phyloP scores from a whole-genome alignment of 2,888 invertebrate genomes.

The Epinotia bilunana region DNA sequence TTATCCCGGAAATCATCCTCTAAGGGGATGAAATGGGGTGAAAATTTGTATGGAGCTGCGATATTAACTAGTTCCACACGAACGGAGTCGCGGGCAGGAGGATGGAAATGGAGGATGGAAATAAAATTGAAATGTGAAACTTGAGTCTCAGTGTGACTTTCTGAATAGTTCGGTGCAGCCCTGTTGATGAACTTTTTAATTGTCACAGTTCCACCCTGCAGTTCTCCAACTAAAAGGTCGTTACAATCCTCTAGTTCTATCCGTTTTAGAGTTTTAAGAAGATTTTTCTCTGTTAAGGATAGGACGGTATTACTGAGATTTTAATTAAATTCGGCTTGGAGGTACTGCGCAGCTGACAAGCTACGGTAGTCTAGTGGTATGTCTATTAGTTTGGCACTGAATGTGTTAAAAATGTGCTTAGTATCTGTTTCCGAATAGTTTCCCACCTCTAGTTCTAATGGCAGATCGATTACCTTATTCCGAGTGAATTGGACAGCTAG shows the following conservation, averaged over 20 bases:
- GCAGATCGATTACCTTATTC: conserved; percentile 2
- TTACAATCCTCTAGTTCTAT: neutral
- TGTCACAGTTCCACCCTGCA: conserved; percentile 1
- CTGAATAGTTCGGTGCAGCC: neutral
- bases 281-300: neutral
- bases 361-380: too few species aligned
- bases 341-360: too few species aligned
- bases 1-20: too few species aligned
- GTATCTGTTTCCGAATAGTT: neutral
- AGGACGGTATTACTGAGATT: neutral
- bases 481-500: conserved; percentile 1
- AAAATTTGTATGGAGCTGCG: too few species aligned
- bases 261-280: conserved; percentile 1
- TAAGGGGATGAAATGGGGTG: too few species aligned
- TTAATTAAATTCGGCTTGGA: neutral
- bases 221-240: neutral
- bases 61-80: too few species aligned
- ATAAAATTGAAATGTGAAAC: neutral
- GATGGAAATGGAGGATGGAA: too few species aligned
- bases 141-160: neutral
- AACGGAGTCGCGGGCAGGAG: too few species aligned
- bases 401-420: too few species aligned
- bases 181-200: conserved; percentile 4
- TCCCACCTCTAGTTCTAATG: conserved; percentile 1
- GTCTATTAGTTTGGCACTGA: too few species aligned